Percentiles rank a stretch among this genome's conserved stretches.
Evolutionary conservation across 1,140 invertebrate genomes (phyloP).

Genomic region (Scylla paramamosain): DNA sequence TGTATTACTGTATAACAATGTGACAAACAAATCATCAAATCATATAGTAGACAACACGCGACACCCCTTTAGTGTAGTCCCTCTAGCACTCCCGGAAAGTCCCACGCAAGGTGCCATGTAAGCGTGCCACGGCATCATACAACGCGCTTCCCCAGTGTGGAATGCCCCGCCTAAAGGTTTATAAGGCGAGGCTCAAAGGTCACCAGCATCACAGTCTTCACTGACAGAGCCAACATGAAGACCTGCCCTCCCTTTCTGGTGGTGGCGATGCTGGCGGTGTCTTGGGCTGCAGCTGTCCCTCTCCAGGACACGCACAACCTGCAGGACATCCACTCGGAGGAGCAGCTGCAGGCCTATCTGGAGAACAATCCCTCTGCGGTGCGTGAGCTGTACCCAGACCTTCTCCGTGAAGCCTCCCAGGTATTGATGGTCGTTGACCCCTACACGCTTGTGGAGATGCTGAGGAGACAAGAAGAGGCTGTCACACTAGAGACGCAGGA

Average conservation of each 20-base stretch:
- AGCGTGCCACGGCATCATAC: neutral
- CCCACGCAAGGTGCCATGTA: neutral
- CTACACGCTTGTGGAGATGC: neutral
- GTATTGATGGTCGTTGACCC: neutral
- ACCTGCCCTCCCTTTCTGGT: neutral
- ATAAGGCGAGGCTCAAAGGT: neutral
- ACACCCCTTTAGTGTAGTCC: too few relatives aligned
- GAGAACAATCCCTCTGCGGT: neutral
- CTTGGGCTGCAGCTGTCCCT: neutral
- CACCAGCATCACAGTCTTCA: neutral
- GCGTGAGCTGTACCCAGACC: neutral
- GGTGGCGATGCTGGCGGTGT: neutral
- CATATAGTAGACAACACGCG: too few relatives aligned
- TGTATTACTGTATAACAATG: too few relatives aligned
- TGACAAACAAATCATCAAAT: too few relatives aligned
- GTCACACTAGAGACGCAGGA: neutral
- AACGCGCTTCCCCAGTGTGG: neutral
- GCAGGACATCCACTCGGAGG: neutral
- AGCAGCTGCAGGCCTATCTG: neutral
- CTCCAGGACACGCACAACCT: neutral
- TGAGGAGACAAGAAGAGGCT: neutral
- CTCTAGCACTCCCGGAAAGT: too few relatives aligned
- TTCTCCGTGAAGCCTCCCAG: neutral
- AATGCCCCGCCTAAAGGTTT: neutral
- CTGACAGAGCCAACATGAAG: neutral